phyloP scores from a whole-genome alignment of 2,797 vertebrate species.

The Eremophila alpestris region DNA sequence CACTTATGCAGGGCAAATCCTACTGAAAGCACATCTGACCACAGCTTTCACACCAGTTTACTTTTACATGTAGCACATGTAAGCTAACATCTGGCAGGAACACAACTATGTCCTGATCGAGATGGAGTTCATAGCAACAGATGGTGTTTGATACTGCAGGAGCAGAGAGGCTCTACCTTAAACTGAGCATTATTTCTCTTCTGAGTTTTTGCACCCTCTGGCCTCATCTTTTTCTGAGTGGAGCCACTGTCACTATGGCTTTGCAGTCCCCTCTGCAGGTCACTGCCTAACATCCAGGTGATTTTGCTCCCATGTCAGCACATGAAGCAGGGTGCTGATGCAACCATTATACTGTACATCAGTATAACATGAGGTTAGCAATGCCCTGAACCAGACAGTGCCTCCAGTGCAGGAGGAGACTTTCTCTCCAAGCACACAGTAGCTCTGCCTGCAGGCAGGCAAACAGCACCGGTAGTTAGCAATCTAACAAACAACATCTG shows the following conservation, averaged over 20 bases:
- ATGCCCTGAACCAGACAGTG: not conserved
- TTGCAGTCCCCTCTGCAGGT: not conserved
- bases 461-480: not conserved
- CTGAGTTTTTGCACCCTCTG: not conserved
- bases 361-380: not conserved
- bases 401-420: not conserved
- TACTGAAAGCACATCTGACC: conserved; percentile 48
- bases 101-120: conserved; percentile 14
- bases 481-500: not conserved
- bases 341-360: not conserved
- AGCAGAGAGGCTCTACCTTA: not conserved
- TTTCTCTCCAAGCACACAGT: not conserved
- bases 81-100: conserved; percentile 51
- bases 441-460: not conserved
- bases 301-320: not conserved
- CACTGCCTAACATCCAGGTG: not conserved
- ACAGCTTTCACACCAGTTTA: conserved; percentile 44
- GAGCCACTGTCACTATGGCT: not conserved
- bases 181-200: not conserved
- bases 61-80: conserved; percentile 40
- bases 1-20: conserved; percentile 58
- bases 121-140: not conserved
- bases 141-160: not conserved
- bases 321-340: not conserved
- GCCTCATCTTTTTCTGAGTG: not conserved